These are phyloP conservation scores for Zaprionus tsacasi DNA, from an alignment of 1,140 invertebrate species.

Conservation along the genomic window DNA sequence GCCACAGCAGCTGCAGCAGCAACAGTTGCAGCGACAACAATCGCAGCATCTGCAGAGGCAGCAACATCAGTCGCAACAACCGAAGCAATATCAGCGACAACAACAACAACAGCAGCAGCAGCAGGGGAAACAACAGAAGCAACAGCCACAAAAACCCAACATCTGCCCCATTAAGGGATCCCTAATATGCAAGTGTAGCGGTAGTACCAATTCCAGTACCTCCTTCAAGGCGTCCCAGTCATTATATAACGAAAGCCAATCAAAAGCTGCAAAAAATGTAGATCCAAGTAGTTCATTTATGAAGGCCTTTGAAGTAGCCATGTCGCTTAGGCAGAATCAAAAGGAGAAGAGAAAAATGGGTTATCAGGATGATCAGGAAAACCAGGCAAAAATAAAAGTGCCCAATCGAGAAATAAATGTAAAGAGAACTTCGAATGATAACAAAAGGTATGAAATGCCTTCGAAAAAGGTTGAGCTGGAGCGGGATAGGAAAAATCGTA, in stretches of 20 bases:
- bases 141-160: not conserved
- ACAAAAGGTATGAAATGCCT: not conserved
- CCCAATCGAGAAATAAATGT: not conserved
- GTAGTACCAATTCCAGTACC: not conserved
- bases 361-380: not conserved
- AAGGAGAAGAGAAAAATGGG: not conserved
- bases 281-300: not conserved
- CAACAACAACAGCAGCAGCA: not conserved
- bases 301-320: not conserved
- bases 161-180: not conserved
- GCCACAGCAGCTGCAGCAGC: no score
- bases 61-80: no score
- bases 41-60: not conserved
- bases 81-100: not conserved
- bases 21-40: not conserved
- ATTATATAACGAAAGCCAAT: not conserved
- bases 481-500: not conserved
- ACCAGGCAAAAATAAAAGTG: no score
- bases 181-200: not conserved
- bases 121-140: not conserved
- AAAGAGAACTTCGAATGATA: not conserved
- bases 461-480: no score
- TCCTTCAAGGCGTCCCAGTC: not conserved
- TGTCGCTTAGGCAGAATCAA: not conserved
- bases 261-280: not conserved